Evolutionary conservation across 2,113 vertebrate genomes (phyloP).

Genomic region (Pagrus major): DNA sequence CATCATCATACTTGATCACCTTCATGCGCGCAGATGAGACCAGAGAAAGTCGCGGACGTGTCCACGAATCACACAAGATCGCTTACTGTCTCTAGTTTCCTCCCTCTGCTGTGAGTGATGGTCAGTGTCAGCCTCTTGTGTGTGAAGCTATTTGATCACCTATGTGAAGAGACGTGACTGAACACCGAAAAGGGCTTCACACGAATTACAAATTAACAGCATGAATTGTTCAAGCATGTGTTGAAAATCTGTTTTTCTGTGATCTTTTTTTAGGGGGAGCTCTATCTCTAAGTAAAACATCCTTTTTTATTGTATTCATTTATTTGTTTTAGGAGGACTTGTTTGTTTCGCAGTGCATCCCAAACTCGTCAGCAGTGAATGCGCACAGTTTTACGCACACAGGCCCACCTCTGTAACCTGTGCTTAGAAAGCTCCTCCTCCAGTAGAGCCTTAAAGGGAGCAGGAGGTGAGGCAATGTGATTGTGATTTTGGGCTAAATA

Average conservation of each 20-base stretch:
- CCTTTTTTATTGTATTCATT: no score
- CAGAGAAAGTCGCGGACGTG: background rate
- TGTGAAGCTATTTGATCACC: background rate
- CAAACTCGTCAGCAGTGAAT: background rate
- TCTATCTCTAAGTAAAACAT: no score
- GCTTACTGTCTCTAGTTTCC: fast-evolving
- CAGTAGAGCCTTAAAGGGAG: background rate
- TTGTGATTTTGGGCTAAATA: no score
- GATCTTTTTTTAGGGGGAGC: no score
- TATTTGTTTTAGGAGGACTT: no score
- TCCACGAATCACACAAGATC: background rate
- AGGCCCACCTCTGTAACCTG: background rate
- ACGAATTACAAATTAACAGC: background rate
- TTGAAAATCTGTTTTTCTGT: background rate
- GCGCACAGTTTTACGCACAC: background rate
- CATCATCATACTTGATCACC: slow-evolving; percentile 18
- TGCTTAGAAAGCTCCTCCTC: background rate
- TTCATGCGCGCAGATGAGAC: background rate
- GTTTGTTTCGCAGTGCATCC: background rate
- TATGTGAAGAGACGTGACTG: background rate
- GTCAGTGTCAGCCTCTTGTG: background rate
- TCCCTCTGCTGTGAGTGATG: background rate
- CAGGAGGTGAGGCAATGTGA: no score
- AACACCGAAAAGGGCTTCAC: no score
- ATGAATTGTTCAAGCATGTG: background rate